phyloP scores from a whole-genome alignment of 92 coral and sea anemone species.

The Heliopora coerulea region DNA sequence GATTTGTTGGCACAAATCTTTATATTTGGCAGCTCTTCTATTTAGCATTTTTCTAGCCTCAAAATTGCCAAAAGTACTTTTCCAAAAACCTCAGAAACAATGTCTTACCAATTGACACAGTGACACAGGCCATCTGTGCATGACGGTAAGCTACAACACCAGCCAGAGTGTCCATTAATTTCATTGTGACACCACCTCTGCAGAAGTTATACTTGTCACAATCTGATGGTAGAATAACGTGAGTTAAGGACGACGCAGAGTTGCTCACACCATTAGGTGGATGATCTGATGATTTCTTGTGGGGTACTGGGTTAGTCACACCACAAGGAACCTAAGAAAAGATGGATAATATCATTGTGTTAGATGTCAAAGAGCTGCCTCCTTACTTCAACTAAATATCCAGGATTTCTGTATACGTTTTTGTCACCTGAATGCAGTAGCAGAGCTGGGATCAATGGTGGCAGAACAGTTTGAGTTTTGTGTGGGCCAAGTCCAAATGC shows the following conservation, averaged over 20 bases:
- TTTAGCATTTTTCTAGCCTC: neutral
- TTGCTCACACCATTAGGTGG: slow-evolving; percentile 59
- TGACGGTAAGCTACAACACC: slow-evolving; percentile 88
- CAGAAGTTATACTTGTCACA: slow-evolving; percentile 64
- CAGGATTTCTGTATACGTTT: too few species aligned
- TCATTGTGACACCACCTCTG: slow-evolving; percentile 90
- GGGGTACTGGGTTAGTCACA: slow-evolving; percentile 26
- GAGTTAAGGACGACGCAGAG: slow-evolving; percentile 83
- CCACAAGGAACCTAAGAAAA: slow-evolving; percentile 42
- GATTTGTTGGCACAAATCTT: too few species aligned
- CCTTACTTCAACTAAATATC: too few species aligned
- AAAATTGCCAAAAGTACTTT: too few species aligned
- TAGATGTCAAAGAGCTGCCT: too few species aligned
- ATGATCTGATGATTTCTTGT: slow-evolving; percentile 39
- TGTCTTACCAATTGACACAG: slow-evolving; percentile 87
- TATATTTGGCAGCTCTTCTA: neutral
- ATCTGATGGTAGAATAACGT: slow-evolving; percentile 85
- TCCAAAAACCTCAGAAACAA: too few species aligned
- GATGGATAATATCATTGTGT: neutral
- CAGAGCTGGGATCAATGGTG: too few species aligned
- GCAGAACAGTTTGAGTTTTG: too few species aligned
- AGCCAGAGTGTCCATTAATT: slow-evolving; percentile 93
- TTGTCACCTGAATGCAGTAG: too few species aligned
- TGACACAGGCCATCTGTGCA: slow-evolving; percentile 82
- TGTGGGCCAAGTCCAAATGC: too few species aligned